Evolutionary conservation across 2,797 vertebrate genomes (phyloP).

Genomic region (Carapus acus): DNA sequence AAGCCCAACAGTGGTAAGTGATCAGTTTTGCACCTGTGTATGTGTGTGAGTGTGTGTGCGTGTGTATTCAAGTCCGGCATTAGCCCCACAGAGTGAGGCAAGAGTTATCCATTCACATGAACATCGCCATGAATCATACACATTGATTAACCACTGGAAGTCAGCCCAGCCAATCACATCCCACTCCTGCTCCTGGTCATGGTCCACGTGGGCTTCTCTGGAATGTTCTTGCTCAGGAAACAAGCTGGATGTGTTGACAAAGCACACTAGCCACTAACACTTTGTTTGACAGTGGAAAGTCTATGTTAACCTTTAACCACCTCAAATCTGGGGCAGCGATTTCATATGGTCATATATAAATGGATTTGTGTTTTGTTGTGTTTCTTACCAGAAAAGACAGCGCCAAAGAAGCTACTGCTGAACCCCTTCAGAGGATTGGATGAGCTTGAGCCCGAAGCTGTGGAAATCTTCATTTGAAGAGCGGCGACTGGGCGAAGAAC

Average conservation of each 20-base stretch:
- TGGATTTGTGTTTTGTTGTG: constrained; percentile 21
- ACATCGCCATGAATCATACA: constrained; percentile 28
- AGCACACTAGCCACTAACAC: constrained; percentile 47
- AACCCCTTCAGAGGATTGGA: constrained; percentile 68
- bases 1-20: constrained; percentile 66
- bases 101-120: constrained; percentile 2
- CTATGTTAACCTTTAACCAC: constrained; percentile 48
- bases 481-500: constrained; percentile 29
- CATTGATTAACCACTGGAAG: constrained; percentile 57
- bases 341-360: constrained; percentile 26
- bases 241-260: constrained; percentile 57
- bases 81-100: not conserved
- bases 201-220: constrained; percentile 48
- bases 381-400: constrained; percentile 54
- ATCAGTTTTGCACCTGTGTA: constrained; percentile 1
- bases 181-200: constrained; percentile 48
- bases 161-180: constrained; percentile 49
- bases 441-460: constrained; percentile 68
- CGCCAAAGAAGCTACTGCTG: constrained; percentile 49
- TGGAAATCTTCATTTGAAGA: constrained; percentile 79
- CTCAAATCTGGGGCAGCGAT: constrained; percentile 21
- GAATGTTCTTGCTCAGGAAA: constrained; percentile 62
- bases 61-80: too few relatives aligned
- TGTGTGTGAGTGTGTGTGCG: too few relatives aligned
- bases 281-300: constrained; percentile 53